Conservation (phyloP, 2,113 vertebrate genomes). For the Pelusios castaneus region DNA sequence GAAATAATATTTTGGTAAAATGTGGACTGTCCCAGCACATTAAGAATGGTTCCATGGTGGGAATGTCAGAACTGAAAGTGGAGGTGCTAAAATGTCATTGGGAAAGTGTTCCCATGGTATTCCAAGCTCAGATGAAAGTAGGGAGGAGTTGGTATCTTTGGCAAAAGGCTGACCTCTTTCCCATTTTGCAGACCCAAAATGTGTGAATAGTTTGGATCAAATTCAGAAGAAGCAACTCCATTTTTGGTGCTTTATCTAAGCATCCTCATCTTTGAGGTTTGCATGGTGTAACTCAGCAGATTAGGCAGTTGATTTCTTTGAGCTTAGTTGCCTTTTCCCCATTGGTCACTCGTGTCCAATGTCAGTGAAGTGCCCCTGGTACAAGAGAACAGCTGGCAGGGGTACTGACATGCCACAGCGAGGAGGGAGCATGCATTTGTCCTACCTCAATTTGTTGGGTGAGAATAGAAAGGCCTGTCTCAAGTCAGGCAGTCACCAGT, state of each 20-base stretch:
- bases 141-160: neutral
- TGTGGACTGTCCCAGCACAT: neutral
- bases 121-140: neutral
- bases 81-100: neutral
- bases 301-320: neutral
- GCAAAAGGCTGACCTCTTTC: neutral
- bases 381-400: neutral
- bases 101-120: neutral
- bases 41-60: neutral
- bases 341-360: neutral
- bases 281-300: neutral
- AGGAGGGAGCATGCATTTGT: neutral
- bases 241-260: neutral
- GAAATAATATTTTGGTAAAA: neutral
- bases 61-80: neutral
- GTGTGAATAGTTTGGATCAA: neutral
- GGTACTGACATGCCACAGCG: neutral
- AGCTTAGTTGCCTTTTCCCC: neutral
- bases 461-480: neutral
- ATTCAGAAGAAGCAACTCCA: neutral
- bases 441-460: neutral
- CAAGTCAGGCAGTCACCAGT: neutral
- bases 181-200: neutral
- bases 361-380: neutral
- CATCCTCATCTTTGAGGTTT: neutral